These are phyloP conservation scores for Stenopsyche tienmushanensis DNA, from an alignment of 1,140 invertebrate genomes.

Conservation along the genomic window DNA sequence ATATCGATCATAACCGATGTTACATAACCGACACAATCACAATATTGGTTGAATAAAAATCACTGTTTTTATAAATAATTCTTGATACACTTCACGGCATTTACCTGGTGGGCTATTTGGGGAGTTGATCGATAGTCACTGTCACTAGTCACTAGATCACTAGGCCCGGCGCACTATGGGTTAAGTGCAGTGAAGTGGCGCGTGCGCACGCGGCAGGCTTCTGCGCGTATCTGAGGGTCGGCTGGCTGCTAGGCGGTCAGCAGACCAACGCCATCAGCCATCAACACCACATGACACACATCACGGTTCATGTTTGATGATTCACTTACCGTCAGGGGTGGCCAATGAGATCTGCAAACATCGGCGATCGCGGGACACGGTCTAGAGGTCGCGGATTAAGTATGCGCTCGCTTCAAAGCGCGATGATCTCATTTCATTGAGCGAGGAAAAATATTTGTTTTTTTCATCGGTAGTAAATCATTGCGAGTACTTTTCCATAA, in stretches of 20 bases:
- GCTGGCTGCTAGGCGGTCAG: slow-evolving; percentile 15
- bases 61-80: too few relatives aligned
- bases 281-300: slow-evolving; percentile 20
- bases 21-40: background rate
- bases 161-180: background rate
- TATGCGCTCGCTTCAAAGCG: too few relatives aligned
- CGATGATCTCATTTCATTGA: too few relatives aligned
- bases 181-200: too few relatives aligned
- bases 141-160: background rate
- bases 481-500: too few relatives aligned
- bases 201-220: slow-evolving; percentile 9
- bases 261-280: slow-evolving; percentile 8
- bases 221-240: slow-evolving; percentile 11
- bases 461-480: too few relatives aligned
- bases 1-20: too few relatives aligned
- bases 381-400: too few relatives aligned
- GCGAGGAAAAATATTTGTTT: too few relatives aligned
- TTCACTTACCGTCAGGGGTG: slow-evolving; percentile 5
- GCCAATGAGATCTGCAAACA: background rate
- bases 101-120: background rate
- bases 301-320: slow-evolving; percentile 9
- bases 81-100: background rate
- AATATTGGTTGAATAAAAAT: background rate
- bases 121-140: background rate
- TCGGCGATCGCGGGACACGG: too few relatives aligned